These are phyloP conservation scores for Channa argus DNA, from an alignment of 2,113 vertebrate genomes.

Conservation along the genomic window DNA sequence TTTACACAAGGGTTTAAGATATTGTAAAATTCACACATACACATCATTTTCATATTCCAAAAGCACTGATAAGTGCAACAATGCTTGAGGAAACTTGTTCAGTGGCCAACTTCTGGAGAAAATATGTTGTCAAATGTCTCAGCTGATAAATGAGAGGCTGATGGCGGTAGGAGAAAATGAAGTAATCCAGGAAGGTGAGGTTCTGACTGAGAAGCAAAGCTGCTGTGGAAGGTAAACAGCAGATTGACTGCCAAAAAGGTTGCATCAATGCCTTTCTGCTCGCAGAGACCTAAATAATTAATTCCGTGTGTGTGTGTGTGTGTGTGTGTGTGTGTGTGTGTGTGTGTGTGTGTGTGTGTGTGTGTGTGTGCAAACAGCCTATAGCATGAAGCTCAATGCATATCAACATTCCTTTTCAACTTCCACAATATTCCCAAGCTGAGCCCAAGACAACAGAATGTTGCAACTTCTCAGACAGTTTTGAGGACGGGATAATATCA, in stretches of 20 bases:
- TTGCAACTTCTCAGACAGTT: constrained; percentile 26
- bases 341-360: constrained; percentile 67
- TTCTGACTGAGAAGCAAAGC: constrained; percentile 26
- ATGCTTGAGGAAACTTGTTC: constrained; percentile 35
- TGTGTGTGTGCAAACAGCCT: constrained; percentile 49
- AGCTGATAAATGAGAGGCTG: constrained; percentile 46
- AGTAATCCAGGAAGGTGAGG: constrained; percentile 45
- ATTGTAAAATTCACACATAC: constrained; percentile 7
- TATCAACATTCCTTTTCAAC: constrained; percentile 63
- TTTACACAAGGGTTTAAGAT: constrained; percentile 26
- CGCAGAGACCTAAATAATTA: constrained; percentile 78
- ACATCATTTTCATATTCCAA: background rate
- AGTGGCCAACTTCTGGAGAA: constrained; percentile 18
- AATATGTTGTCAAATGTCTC: constrained; percentile 37
- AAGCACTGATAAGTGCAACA: constrained; percentile 34
- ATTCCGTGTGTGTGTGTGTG: constrained; percentile 64
- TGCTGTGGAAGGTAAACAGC: constrained; percentile 60
- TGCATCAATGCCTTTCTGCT: constrained; percentile 68
- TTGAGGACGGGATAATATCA: constrained; percentile 29
- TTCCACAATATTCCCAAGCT: constrained; percentile 49
- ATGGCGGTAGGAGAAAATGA: constrained; percentile 7
- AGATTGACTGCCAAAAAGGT: constrained; percentile 47
- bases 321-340: constrained; percentile 51
- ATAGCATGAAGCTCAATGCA: constrained; percentile 61
- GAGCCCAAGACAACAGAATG: constrained; percentile 48